Conservation (phyloP, 2,888 invertebrate species). For the Drosophila lutescens region DNA sequence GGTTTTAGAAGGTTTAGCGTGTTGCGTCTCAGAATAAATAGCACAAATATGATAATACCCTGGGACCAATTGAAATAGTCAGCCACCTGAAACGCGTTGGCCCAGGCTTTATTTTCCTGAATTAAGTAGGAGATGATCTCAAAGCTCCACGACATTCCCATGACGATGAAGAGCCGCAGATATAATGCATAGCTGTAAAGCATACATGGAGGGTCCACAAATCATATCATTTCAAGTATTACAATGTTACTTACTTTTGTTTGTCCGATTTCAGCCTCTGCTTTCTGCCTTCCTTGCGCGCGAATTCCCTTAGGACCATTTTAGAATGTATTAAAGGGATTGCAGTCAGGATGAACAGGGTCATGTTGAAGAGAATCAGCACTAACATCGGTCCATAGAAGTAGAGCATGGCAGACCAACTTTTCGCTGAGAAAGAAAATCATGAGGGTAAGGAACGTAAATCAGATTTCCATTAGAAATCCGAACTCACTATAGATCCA, state of each 20-base stretch:
- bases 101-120: neutral
- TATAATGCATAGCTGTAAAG: slow-evolving; percentile 83
- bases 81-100: neutral
- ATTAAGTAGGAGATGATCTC: slow-evolving; percentile 90
- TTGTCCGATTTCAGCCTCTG: neutral
- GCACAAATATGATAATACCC: slow-evolving; percentile 71
- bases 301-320: neutral
- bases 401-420: slow-evolving; percentile 78
- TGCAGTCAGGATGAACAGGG: slow-evolving; percentile 77
- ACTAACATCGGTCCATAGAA: slow-evolving; percentile 78
- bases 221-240: neutral
- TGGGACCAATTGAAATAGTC: slow-evolving; percentile 62
- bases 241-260: neutral
- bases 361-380: slow-evolving; percentile 74
- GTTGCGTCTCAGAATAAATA: slow-evolving; percentile 69
- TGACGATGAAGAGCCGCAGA: slow-evolving; percentile 91
- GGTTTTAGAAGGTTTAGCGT: slow-evolving; percentile 51
- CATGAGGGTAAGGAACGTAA: neutral
- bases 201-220: neutral
- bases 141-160: slow-evolving; percentile 93
- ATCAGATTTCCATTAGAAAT: neutral
- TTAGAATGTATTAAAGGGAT: slow-evolving; percentile 52
- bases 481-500: slow-evolving; percentile 86
- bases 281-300: neutral
- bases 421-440: slow-evolving; percentile 40